Conservation (phyloP, 1,140 invertebrate species). For the Heterodera carotae region DNA sequence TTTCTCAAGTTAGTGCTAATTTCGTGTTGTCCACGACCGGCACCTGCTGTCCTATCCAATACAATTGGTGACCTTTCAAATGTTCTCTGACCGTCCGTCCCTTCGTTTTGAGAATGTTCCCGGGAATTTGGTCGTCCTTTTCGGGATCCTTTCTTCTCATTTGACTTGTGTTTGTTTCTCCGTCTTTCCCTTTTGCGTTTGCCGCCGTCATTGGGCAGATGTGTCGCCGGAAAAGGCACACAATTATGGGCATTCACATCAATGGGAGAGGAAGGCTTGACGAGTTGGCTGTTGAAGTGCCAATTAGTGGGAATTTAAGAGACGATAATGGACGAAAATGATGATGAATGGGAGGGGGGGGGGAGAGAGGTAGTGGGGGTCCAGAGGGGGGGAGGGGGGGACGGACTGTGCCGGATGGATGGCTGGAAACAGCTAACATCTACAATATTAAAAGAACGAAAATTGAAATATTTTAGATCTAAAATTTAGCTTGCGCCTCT, state of each 20-base stretch:
- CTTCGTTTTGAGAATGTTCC: background rate
- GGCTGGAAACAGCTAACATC: background rate
- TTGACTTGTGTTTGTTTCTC: background rate
- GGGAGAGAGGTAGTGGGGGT: no score
- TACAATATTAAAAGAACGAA: background rate
- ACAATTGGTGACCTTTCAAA: background rate
- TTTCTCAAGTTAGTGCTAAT: background rate
- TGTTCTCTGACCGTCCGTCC: no score
- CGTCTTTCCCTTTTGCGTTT: background rate
- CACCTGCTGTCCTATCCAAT: background rate
- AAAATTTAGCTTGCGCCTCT: constrained; percentile 43
- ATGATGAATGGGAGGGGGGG: no score
- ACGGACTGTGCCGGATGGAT: background rate
- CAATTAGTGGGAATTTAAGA: constrained; percentile 26
- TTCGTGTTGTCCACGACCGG: background rate
- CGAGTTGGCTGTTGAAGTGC: constrained; percentile 18
- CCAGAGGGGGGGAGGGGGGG: background rate
- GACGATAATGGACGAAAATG: background rate
- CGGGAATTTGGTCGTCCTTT: background rate
- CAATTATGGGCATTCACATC: constrained; percentile 9
- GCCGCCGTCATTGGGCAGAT: constrained; percentile 13
- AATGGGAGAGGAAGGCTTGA: background rate
- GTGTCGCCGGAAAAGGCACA: constrained; percentile 12
- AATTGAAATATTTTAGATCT: background rate
- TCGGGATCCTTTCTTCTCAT: background rate